Evolutionary conservation across 2,888 invertebrate species (phyloP), one percentile per base, ranked within the genome.

Genomic region (Gasteruption jaculator): DNA sequence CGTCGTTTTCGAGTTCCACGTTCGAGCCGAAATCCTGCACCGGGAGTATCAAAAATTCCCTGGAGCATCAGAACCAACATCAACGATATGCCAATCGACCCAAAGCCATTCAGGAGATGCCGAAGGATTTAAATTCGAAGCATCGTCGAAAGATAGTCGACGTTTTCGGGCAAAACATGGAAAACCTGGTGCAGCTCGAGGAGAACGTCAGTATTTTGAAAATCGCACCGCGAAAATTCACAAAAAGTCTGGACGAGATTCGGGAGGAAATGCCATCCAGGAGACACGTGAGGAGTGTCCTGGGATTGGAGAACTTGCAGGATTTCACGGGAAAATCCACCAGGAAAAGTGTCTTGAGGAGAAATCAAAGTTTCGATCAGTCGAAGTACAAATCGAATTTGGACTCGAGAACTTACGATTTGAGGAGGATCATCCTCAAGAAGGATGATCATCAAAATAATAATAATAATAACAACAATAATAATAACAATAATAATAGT

Each of bases 321-420:
- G n/a, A n/a, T n/a, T n/a, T n/a, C n/a, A n/a, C n/a, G n/a, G n/a
- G n/a, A n/a, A 29, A 21, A 30, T 25, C 25, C 41, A 43, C 3
- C 31, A 40, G 12, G 48, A 46, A 10, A 46, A 47, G 33, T n/a
- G n/a, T n/a, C n/a, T n/a, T n/a, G n/a, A n/a, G n/a, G 12, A 53
- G 68, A 19, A 67, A 68, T 41, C 66, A 68, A 51, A 68, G 68
- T 50, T 68, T 68, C 52, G 66, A 68, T 47, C 53, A 61, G 25
- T 46, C 57, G 11, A 59, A 54, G 41, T 61, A 56, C 11, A 40
- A 41, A 31, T 48, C 53, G 2, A 41, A 51, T 5, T 47, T 60
- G 8, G 63, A 65, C 35, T 60, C 65, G 5, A 58, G 63, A 15
- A 65, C 65, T 4, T 68, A 66, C 50, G 62, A 67, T 38, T 43